Base-by-base conservation (phyloP, 1,140 invertebrate species). In the Drosophila arizonae region DNA sequence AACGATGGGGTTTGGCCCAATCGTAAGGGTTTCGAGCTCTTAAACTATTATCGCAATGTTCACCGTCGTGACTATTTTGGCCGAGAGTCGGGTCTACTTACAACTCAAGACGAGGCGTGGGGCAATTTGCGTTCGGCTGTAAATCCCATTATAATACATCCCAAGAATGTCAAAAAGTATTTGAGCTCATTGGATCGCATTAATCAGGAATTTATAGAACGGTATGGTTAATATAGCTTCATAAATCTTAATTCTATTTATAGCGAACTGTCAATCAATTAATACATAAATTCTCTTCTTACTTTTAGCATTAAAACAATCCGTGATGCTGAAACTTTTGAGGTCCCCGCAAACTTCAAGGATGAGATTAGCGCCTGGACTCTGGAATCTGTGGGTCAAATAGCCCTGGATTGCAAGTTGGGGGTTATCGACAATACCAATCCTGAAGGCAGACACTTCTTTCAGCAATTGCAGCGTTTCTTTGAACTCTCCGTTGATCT, bases 311-410 rank as follows among this genome's bases (percentile, higher is more conserved):
- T 95, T 50, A 93, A 91, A 75, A 82, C 90, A 41, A 91, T 94
- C 17, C 91, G 93, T 21, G 91, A 94, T 77, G 73, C 92, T 21
- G 87, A 93, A 43, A 93, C 75, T 0, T n/a, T 93, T 63, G 93
- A 94, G 87, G 90, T 95, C 33, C 93, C 93, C 0, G 85, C 78
- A 0, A 91, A 93, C 66, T 95, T 95, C 77, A 92, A 93, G 39
- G 93, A 93, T 56, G 94, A 95, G 78, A 92, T 96, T 60, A 94
- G 94, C 79, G 93, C 95, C 79, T 95, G 95, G 94, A 92, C 95
- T 2, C 80, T 96, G 15, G 95, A 96, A 84, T 95, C 94, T 0
- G 94, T 96, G 4, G 94, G 93, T 0, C 88, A 94, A 6, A 93
- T 97, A 1, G 95, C 95, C 2, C 91, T 96, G 41, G 95, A 96